Evolutionary conservation across 2,113 vertebrate species (phyloP).

Genomic region (Dissostichus mawsoni): DNA sequence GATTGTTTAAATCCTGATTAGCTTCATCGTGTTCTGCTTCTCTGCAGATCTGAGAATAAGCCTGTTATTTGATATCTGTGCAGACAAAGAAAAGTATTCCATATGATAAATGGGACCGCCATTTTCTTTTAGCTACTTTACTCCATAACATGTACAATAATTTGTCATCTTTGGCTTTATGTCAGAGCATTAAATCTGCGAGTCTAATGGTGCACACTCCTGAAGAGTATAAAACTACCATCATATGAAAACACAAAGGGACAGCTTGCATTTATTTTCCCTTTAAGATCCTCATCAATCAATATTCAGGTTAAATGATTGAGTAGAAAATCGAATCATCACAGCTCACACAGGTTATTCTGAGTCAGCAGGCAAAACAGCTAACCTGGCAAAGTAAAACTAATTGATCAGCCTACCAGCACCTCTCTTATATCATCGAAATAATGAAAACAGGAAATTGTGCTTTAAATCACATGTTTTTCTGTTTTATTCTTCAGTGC

Average conservation of each 20-base stretch:
- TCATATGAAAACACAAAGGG: not conserved
- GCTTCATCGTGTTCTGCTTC: slow-evolving; percentile 6
- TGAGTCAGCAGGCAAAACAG: not conserved
- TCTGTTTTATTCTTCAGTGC: not conserved
- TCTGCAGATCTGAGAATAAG: slow-evolving; percentile 19
- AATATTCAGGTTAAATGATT: not conserved
- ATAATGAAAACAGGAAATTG: too few species aligned
- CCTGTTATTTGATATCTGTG: slow-evolving; percentile 13
- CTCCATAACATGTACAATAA: not conserved
- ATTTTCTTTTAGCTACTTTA: slow-evolving; percentile 20
- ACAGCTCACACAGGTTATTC: not conserved
- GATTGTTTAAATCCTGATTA: slow-evolving; percentile 3
- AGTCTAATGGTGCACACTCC: not conserved
- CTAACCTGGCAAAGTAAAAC: not conserved
- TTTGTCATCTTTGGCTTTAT: not conserved
- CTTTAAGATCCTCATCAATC: not conserved
- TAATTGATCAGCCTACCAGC: not conserved
- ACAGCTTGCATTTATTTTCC: not conserved
- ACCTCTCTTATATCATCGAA: not conserved
- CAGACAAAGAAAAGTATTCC: not conserved
- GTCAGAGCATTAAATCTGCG: not conserved
- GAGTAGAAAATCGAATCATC: not conserved
- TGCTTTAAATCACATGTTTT: not conserved
- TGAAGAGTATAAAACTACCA: not conserved
- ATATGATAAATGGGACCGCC: slow-evolving; percentile 25